Percentiles rank a stretch among this genome's conserved stretches.
Conservation (phyloP, 1,140 invertebrate species). For the Asobara japonica region DNA sequence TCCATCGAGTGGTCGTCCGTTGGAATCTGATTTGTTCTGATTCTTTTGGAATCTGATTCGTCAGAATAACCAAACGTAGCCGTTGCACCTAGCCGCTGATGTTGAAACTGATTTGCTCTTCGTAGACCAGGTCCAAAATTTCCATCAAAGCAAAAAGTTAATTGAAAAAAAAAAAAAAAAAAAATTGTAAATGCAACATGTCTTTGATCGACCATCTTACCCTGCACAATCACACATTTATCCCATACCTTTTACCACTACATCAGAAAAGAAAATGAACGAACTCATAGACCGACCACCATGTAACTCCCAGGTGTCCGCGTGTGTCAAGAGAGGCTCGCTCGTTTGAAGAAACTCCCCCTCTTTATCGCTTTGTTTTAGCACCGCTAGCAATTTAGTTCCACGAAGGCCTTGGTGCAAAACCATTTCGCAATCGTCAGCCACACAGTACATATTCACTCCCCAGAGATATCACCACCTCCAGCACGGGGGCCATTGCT, state of each 20-base stretch:
- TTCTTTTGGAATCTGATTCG: too few species aligned
- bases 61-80: too few species aligned
- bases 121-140: too few species aligned
- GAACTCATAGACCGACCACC: neutral
- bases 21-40: too few species aligned
- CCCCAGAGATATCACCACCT: slow-evolving; percentile 8
- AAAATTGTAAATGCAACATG: too few species aligned
- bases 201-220: too few species aligned
- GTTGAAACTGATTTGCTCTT: too few species aligned
- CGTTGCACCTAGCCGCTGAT: too few species aligned
- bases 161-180: too few species aligned
- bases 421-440: slow-evolving; percentile 10
- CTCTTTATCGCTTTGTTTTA: slow-evolving; percentile 13
- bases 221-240: neutral
- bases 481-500: neutral
- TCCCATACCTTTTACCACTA: neutral
- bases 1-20: too few species aligned
- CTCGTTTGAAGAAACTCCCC: neutral
- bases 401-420: slow-evolving; percentile 1
- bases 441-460: neutral
- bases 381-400: slow-evolving; percentile 8
- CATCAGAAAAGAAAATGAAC: neutral
- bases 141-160: too few species aligned
- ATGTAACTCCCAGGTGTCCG: neutral
- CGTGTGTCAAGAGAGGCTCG: neutral